A percentile compares a stretch with the other conserved stretches of the same genome.
phyloP scores from a whole-genome alignment of 2,797 vertebrate species.

The Karalla daura region DNA sequence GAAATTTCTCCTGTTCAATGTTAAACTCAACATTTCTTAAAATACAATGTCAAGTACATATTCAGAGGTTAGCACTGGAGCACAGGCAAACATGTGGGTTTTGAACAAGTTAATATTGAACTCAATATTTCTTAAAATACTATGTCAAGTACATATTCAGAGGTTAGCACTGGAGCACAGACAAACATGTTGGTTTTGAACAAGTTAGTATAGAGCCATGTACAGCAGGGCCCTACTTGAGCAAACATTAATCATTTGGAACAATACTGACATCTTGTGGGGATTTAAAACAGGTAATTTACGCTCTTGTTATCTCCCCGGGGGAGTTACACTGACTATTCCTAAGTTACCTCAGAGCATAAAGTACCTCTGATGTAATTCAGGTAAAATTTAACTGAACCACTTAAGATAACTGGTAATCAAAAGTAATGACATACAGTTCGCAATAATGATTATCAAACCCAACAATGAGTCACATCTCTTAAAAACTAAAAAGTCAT shows the following conservation, averaged over 20 bases:
- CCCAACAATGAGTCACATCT: not conserved
- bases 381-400: not conserved
- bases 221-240: not conserved
- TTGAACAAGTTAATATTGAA: not conserved
- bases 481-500: not conserved
- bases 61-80: not conserved
- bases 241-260: conserved; percentile 23
- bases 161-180: not conserved
- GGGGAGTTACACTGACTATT: not conserved
- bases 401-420: not conserved
- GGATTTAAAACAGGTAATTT: conserved; percentile 37
- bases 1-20: no score
- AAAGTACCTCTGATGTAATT: conserved; percentile 4
- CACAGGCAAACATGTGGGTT: not conserved
- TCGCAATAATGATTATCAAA: not conserved
- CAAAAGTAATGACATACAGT: no score
- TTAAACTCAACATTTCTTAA: not conserved
- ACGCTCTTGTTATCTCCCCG: not conserved
- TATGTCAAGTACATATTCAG: not conserved
- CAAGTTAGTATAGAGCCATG: not conserved
- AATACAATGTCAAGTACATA: not conserved
- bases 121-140: not conserved
- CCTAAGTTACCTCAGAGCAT: conserved; percentile 3
- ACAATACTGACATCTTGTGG: conserved; percentile 81
- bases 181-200: not conserved